Percentiles rank a stretch among this genome's conserved stretches.
Conservation (phyloP, 2,113 vertebrate genomes). For the Hylia prasina region DNA sequence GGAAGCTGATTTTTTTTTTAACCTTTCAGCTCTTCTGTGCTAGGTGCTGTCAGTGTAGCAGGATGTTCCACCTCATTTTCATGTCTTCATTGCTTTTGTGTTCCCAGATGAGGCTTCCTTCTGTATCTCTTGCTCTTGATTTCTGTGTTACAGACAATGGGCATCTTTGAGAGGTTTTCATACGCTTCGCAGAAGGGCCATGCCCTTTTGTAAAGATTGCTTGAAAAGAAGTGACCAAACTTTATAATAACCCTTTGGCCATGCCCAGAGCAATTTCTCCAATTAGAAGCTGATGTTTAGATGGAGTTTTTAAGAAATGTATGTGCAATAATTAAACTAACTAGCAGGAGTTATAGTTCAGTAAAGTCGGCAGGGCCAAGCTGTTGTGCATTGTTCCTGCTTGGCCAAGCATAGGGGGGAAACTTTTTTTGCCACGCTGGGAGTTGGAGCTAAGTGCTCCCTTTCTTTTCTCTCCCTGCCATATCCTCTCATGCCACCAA, state of each 20-base stretch:
- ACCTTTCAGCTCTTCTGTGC: not conserved
- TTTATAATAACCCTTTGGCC: not conserved
- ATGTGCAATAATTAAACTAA: constrained; percentile 65
- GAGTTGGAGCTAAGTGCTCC: constrained; percentile 46
- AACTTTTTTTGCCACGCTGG: not conserved
- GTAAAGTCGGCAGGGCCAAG: not conserved
- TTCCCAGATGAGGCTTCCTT: not conserved
- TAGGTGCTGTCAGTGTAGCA: not conserved
- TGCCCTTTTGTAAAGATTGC: not conserved
- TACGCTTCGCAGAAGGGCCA: accelerated
- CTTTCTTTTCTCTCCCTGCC: constrained; percentile 20
- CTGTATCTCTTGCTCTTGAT: not conserved
- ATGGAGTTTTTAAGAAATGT: constrained; percentile 7
- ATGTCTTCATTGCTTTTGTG: not conserved
- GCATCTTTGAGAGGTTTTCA: constrained; percentile 19
- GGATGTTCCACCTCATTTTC: not conserved
- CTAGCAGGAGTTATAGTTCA: constrained; percentile 38
- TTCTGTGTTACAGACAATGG: not conserved
- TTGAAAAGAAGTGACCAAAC: constrained; percentile 24
- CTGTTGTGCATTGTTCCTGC: constrained; percentile 50
- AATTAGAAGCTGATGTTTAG: constrained; percentile 40
- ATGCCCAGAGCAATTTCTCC: constrained; percentile 4
- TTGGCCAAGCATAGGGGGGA: not conserved
- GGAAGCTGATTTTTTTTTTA: not conserved
- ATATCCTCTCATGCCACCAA: not conserved